Conservation (phyloP, 2,888 invertebrate genomes). For the Augiades crinisus region DNA sequence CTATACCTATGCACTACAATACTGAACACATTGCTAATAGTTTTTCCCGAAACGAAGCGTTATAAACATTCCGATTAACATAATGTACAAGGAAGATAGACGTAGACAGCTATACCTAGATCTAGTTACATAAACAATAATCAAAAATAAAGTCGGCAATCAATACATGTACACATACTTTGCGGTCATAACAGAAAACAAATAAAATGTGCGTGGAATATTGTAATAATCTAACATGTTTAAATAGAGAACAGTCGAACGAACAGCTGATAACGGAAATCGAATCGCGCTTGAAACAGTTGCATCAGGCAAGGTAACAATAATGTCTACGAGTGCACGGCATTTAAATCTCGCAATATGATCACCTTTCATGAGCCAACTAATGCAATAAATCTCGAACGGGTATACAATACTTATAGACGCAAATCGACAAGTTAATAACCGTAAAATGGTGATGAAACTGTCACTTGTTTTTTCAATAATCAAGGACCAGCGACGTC, state of each 20-base stretch:
- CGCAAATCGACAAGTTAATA: conserved; percentile 17
- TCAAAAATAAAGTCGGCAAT: too few species aligned
- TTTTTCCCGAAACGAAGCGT: too few species aligned
- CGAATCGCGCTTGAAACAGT: conserved; percentile 1
- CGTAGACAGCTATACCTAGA: too few species aligned
- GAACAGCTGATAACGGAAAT: conserved; percentile 7
- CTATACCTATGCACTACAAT: too few species aligned
- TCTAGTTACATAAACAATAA: too few species aligned
- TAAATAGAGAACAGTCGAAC: not conserved
- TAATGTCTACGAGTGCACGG: not conserved
- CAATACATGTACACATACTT: too few species aligned
- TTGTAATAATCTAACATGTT: not conserved
- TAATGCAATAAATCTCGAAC: conserved; percentile 10
- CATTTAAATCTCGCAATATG: conserved; percentile 13
- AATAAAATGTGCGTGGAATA: not conserved
- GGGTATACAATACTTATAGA: not conserved
- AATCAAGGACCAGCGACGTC: conserved; percentile 51
- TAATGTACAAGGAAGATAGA: too few species aligned
- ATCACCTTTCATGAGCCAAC: conserved; percentile 2
- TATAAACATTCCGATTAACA: too few species aligned
- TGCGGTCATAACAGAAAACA: not conserved
- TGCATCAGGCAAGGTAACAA: conserved; percentile 17
- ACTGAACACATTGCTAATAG: too few species aligned
- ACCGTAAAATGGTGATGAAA: conserved; percentile 42
- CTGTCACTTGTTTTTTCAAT: conserved; percentile 54